Percentiles rank a stretch among this genome's conserved stretches.
phyloP scores from a whole-genome alignment of 1,140 invertebrate species.

The Drosophila kepulauana region DNA sequence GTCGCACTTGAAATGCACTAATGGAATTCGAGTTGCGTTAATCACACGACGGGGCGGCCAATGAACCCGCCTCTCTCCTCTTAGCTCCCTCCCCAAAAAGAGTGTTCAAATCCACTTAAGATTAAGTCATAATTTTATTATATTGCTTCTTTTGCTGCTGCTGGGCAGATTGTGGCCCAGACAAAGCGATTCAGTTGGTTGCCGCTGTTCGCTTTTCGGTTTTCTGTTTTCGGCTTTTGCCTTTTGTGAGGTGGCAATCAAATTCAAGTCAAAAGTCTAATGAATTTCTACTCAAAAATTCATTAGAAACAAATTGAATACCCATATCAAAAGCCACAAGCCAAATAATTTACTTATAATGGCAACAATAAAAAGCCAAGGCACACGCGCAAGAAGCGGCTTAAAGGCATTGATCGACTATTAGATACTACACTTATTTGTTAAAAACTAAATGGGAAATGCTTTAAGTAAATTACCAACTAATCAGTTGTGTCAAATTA shows the following conservation, averaged over 20 bases:
- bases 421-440: neutral
- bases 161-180: neutral
- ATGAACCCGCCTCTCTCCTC: constrained; percentile 6
- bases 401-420: neutral
- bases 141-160: constrained; percentile 3
- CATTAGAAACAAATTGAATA: constrained; percentile 74
- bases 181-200: constrained; percentile 15
- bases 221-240: neutral
- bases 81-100: constrained; percentile 12
- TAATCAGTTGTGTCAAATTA: too few relatives aligned
- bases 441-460: too few relatives aligned
- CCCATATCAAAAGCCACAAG: constrained; percentile 78
- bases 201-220: neutral
- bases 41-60: constrained; percentile 29
- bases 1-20: constrained; percentile 49
- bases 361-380: constrained; percentile 13
- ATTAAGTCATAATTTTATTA: constrained; percentile 67
- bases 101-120: constrained; percentile 74
- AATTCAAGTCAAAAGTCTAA: constrained; percentile 64
- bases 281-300: constrained; percentile 80
- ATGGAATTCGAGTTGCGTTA: constrained; percentile 52
- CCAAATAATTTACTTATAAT: constrained; percentile 64
- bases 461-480: too few relatives aligned
- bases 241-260: constrained; percentile 41
- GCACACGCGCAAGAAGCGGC: neutral